These are phyloP conservation scores for Chelmon rostratus DNA, from an alignment of 2,797 vertebrate species.

Conservation along the genomic window DNA sequence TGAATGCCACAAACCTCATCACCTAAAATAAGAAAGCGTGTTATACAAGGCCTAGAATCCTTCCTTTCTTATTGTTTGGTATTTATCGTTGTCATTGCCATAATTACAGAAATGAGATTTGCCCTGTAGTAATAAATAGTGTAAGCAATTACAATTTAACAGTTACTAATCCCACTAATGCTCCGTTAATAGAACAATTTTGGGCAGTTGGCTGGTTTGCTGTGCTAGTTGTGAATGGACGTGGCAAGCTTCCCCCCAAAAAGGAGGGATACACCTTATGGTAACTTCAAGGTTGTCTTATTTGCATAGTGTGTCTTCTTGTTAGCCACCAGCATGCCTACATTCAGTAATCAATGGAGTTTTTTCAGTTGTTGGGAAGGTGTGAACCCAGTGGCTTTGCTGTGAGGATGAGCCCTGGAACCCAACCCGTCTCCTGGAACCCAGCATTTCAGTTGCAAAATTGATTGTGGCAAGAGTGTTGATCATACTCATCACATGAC, in stretches of 20 bases:
- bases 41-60: background rate
- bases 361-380: background rate
- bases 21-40: background rate
- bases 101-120: background rate
- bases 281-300: background rate
- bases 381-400: too few relatives aligned
- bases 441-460: background rate
- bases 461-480: background rate
- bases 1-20: background rate
- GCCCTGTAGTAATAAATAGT: background rate
- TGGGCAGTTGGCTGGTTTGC: background rate
- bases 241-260: background rate
- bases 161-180: background rate
- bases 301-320: background rate
- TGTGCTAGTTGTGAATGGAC: background rate
- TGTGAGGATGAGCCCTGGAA: background rate
- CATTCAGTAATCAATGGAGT: background rate
- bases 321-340: too few relatives aligned
- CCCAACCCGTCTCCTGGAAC: background rate
- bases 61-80: constrained; percentile 3
- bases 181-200: background rate
- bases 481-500: too few relatives aligned
- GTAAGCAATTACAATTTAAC: background rate
- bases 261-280: background rate
- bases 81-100: background rate